Evolutionary conservation across 2,113 vertebrate species (phyloP), one percentile per base, ranked within the genome.

Genomic region (Pterocles gutturalis): DNA sequence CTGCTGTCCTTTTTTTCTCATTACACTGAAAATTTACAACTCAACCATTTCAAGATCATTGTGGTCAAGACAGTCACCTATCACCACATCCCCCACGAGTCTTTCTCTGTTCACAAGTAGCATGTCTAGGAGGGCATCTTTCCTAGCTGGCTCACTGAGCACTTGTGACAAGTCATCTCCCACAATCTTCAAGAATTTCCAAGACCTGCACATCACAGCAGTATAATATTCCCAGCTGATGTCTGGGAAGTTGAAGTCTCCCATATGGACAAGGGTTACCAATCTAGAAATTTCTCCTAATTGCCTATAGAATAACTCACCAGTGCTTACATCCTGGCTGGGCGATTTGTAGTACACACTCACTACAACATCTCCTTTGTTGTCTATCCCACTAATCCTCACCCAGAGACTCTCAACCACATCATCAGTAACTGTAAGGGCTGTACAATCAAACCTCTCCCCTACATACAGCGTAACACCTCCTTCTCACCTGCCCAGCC

Each of bases 381-480:
- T 57, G 38, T 65, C 41, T 9, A 17, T 48, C 3, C 16, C 21
- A 6, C 16, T 12, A 21, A 10, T 36, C 48, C 36, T 72, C 33
- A 61, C 21, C 26, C 17, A 58, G 66, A 31, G 31, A 31, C 46
- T 72, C 11, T 53, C 64, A 48, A 25, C 4, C 54, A 58, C 34
- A 17, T 26, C 22, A 49, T 33, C 34, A 41, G 8, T 58, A 26
- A 12, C 13, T 48, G n/a, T 31, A 69, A 57, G n/a, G n/a, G 3
- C n/a, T 58, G 33, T 29, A 29, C 11, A 45, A 28, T 43, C 48
- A 54, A 55, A 29, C 19, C 6, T 38, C 43, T 38, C 28, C 13
- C n/a, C 48, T 38, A 69, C 1, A 1, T 51, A 22, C 4, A 51
- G 45, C 11, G 19, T 1, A 4, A 41, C 14, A 41, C 29, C 4